phyloP scores from a whole-genome alignment of 2,888 invertebrate genomes.

The Leptopilina myrica region DNA sequence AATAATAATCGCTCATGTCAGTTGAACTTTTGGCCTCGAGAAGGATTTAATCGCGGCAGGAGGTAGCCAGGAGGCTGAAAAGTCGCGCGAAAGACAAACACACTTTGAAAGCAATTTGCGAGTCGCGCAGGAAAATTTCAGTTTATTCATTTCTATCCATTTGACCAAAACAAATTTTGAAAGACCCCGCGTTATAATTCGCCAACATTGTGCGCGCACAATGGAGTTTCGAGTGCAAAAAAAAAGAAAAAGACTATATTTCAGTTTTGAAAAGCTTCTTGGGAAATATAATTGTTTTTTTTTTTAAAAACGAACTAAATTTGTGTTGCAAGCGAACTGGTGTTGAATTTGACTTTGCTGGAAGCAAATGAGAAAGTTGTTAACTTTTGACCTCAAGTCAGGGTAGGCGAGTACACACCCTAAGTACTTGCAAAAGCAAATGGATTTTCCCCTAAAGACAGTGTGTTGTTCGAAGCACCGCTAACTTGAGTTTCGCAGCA shows the following conservation, averaged over 20 bases:
- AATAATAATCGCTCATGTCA: conserved; percentile 34
- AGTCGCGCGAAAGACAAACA: conserved; percentile 39
- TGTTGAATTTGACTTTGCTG: conserved; percentile 50
- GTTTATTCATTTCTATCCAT: not conserved
- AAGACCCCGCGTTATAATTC: conserved; percentile 27
- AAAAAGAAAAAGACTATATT: conserved; percentile 65
- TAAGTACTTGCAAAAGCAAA: conserved; percentile 37
- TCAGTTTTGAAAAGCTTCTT: not conserved
- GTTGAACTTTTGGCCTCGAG: conserved; percentile 12
- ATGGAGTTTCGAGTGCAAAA: conserved; percentile 61
- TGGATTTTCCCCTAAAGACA: conserved; percentile 12
- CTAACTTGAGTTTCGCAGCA: conserved; percentile 4
- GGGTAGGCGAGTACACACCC: not conserved
- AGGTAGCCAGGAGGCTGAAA: not conserved
- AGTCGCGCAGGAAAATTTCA: conserved; percentile 39
- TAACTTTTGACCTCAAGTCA: conserved; percentile 12
- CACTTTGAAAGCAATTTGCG: conserved; percentile 47
- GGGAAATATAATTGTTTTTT: not conserved
- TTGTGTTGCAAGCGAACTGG: not conserved
- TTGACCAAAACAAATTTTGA: conserved; percentile 25
- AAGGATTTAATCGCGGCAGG: conserved; percentile 26
- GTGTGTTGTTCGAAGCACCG: conserved; percentile 4
- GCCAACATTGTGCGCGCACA: not conserved
- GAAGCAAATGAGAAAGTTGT: conserved; percentile 29
- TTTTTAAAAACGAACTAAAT: not conserved